These are phyloP conservation scores for Alethe castanea DNA, from an alignment of 2,113 vertebrate species.

Conservation along the genomic window DNA sequence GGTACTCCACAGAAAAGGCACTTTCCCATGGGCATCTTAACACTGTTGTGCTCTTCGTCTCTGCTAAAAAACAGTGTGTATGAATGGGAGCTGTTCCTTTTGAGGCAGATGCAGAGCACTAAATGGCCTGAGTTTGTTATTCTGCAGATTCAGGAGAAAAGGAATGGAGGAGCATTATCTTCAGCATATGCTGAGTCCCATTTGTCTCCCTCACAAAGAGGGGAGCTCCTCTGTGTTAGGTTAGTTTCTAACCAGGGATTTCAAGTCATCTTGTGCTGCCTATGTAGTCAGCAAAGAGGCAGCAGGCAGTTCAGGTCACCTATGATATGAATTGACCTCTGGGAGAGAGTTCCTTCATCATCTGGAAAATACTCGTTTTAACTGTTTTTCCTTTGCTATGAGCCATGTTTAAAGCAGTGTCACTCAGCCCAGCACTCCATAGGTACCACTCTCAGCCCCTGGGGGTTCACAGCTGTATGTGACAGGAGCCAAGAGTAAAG, in stretches of 20 bases:
- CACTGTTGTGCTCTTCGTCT: background rate
- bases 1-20: background rate
- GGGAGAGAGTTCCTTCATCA: background rate
- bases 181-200: background rate
- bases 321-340: background rate
- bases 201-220: background rate
- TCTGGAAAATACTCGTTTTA: background rate
- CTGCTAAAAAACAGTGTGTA: background rate
- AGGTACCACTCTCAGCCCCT: background rate
- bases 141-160: background rate
- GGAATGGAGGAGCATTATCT: background rate
- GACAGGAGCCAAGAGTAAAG: background rate
- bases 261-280: background rate
- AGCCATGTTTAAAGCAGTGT: background rate
- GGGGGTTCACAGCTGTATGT: background rate
- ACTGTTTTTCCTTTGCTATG: background rate
- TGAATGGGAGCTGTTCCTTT: background rate
- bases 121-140: background rate
- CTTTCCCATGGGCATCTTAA: background rate
- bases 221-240: background rate
- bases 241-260: background rate
- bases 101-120: background rate
- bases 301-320: background rate
- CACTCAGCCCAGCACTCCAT: background rate
- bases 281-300: background rate